phyloP scores from a whole-genome alignment of 2,888 invertebrate species.

The Cantharis flavilabris region DNA sequence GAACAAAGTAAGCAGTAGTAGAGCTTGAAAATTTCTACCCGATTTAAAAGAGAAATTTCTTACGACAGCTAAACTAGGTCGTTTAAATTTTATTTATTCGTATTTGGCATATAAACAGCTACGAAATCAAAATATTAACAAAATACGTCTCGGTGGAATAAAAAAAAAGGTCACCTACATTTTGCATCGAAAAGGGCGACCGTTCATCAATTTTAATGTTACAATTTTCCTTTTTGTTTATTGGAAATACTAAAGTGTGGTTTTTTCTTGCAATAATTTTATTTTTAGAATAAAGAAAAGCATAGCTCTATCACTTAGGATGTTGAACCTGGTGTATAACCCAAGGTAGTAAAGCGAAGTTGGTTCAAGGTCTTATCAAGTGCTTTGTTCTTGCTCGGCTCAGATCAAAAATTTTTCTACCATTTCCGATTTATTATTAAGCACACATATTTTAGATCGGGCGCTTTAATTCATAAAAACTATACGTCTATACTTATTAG shows the following conservation, averaged over 20 bases:
- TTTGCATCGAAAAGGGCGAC: neutral
- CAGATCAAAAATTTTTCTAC: conserved; percentile 15
- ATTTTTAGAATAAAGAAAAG: conserved; percentile 32
- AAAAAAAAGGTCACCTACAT: neutral
- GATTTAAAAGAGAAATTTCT: neutral
- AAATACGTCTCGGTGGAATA: neutral
- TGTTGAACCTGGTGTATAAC: conserved; percentile 43
- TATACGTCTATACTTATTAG: neutral
- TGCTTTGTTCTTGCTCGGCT: conserved; percentile 37
- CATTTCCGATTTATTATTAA: conserved; percentile 17
- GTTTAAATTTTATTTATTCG: neutral
- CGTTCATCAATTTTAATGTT: neutral
- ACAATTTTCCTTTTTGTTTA: neutral
- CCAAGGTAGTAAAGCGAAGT: conserved; percentile 39
- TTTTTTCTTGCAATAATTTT: conserved; percentile 15
- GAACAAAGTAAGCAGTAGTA: neutral
- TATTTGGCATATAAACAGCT: neutral
- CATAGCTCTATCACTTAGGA: conserved; percentile 33
- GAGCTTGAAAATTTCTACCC: neutral
- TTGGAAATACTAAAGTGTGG: neutral
- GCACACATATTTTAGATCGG: neutral
- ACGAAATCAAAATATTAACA: neutral
- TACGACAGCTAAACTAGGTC: neutral
- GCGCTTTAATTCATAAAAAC: neutral
- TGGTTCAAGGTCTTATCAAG: conserved; percentile 41